Percentiles rank a stretch among this genome's conserved stretches.
phyloP scores from a whole-genome alignment of 2,113 vertebrate species.

The Eptesicus fuscus region DNA sequence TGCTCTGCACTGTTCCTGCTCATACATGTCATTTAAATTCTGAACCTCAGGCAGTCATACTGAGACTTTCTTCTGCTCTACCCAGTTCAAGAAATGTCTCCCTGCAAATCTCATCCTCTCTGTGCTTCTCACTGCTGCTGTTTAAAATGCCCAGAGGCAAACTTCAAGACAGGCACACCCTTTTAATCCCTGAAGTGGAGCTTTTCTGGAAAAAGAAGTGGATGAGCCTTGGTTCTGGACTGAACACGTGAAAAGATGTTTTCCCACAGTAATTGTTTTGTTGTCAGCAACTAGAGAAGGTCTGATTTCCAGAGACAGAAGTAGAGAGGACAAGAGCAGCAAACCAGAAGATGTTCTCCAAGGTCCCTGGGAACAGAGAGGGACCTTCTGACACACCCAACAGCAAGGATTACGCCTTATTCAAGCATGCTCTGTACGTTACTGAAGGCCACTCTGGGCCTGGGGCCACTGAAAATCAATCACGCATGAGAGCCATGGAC shows the following conservation, averaged over 20 bases:
- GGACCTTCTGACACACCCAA: neutral
- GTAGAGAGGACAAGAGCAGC: neutral
- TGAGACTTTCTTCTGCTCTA: neutral
- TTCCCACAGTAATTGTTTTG: neutral
- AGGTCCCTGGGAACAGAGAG: accelerated
- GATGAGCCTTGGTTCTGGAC: neutral
- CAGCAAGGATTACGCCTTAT: too few relatives aligned
- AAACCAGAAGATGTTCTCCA: neutral
- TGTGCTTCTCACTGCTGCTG: neutral
- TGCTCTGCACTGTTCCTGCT: neutral
- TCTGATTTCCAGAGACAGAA: neutral
- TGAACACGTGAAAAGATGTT: neutral
- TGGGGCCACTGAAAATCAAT: neutral
- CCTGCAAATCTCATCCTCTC: neutral
- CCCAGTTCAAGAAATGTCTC: neutral
- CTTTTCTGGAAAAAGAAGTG: neutral
- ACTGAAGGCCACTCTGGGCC: neutral
- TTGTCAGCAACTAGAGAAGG: neutral
- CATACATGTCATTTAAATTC: neutral
- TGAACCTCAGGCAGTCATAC: neutral
- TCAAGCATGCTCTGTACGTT: accelerated
- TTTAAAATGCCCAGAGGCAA: neutral
- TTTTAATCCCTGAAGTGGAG: neutral
- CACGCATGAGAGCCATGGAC: neutral
- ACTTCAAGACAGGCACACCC: neutral